Evolutionary conservation across 2,113 vertebrate genomes (phyloP), one percentile per base, ranked within the genome.

Genomic region (Phasianus colchicus): DNA sequence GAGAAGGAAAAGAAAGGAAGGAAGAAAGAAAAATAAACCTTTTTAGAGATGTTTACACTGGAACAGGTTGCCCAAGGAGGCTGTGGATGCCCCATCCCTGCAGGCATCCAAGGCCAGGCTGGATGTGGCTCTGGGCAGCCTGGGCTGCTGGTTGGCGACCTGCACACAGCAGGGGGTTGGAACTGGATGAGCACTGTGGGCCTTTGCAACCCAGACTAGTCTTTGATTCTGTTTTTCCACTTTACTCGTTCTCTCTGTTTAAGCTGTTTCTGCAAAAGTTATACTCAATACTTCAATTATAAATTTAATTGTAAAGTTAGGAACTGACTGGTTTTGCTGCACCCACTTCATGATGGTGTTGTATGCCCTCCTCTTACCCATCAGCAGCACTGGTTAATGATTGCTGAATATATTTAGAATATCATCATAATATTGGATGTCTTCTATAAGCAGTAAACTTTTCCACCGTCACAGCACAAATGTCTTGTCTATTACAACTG

Each of bases 271-370:
- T 90, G 11, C 32, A 61, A 40, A 67, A 19, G 11, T 38, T 55
- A 40, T 42, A n/a, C 21, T 75, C 10, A 15, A 7, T 22, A 34
- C 8, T 42, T 78, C 21, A 50, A 61, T 57, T 50, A 45, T 42
- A 21, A 78, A 34, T 60, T 24, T 18, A 40, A 55, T 40, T 43
- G 2, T 50, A 38, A 76, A 38, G 6, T 32, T 65, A 73, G 14
- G 27, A 69, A 47, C 0, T 0, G 8, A 60, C 15, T 87, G 19
- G 52, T 66, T 89, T 93, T 64, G 5, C 30, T 2, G 1, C 0
- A 2, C 3, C 3, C 8, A 21, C 69, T 67, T 87, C 58, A 79
- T 5, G 27, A 12, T 8, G 13, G 3, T 4, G 69, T 72, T 73
- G 3, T 48, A 88, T 80, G 10, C 19, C 13, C 25, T 76, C 34